Percentiles rank a stretch among this genome's conserved stretches.
Evolutionary conservation across 2,888 invertebrate species (phyloP).

Genomic region (Neuroscelio doddi): DNA sequence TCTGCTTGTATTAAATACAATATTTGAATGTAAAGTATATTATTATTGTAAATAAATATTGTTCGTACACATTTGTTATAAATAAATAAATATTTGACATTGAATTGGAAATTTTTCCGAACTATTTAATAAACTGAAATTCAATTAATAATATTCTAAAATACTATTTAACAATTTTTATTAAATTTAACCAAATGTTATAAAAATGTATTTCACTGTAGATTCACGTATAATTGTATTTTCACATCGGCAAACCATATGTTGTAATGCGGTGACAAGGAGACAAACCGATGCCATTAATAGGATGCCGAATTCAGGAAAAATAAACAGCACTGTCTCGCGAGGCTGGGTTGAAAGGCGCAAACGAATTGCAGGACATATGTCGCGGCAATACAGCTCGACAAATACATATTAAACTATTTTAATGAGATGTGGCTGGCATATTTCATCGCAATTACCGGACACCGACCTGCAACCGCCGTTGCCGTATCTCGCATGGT

Average conservation of each 20-base stretch:
- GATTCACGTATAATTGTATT: too few species aligned
- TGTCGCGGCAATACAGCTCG: conserved; percentile 59
- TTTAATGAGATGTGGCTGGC: conserved; percentile 69
- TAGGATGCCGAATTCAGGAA: conserved; percentile 60
- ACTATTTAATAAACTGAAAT: too few species aligned
- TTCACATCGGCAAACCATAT: conserved; percentile 8
- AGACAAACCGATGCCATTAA: conserved; percentile 60
- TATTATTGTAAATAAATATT: too few species aligned
- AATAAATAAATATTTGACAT: too few species aligned
- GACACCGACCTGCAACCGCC: conserved; percentile 49
- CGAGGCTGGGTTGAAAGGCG: conserved; percentile 14
- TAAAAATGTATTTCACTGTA: too few species aligned
- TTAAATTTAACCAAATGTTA: too few species aligned
- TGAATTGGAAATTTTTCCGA: too few species aligned
- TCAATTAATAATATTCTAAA: too few species aligned
- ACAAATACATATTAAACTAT: conserved; percentile 70
- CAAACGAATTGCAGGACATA: conserved; percentile 60
- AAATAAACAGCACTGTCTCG: conserved; percentile 47
- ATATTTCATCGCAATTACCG: conserved; percentile 69
- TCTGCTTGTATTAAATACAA: too few species aligned
- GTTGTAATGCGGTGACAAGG: conserved; percentile 55
- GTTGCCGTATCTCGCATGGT: conserved; percentile 11
- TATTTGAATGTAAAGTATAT: too few species aligned
- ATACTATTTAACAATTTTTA: too few species aligned
- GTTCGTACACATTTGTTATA: too few species aligned